These are phyloP conservation scores for Dryococelus australis DNA, from an alignment of 2,888 invertebrate species.

Conservation along the genomic window DNA sequence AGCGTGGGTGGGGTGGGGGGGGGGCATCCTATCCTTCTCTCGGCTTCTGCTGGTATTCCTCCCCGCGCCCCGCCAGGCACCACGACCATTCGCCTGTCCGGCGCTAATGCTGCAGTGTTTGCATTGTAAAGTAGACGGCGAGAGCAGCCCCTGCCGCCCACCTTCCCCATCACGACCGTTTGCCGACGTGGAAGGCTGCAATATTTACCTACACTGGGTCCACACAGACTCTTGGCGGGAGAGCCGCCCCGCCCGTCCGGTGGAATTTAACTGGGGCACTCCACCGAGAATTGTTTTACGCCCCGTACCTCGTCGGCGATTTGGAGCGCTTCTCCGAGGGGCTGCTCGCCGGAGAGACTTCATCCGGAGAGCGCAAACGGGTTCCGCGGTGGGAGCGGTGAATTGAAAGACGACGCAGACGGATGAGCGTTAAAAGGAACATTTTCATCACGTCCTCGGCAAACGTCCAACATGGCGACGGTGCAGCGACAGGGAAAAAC, in stretches of 20 bases:
- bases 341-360: not conserved
- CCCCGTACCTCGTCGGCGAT: not conserved
- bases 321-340: not conserved
- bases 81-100: not conserved
- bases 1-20: not conserved
- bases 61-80: not conserved
- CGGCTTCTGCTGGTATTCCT: not conserved
- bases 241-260: not conserved
- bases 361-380: not conserved
- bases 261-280: constrained; percentile 6
- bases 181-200: constrained; percentile 9
- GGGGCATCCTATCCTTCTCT: not conserved
- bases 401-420: too few species aligned
- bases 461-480: too few species aligned
- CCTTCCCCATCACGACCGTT: not conserved
- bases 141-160: not conserved
- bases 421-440: too few species aligned
- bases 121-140: not conserved
- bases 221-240: not conserved
- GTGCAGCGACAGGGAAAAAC: too few species aligned
- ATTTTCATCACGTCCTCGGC: too few species aligned
- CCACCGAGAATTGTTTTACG: not conserved
- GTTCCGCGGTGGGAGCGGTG: too few species aligned
- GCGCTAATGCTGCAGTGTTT: constrained; percentile 16
- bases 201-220: constrained; percentile 16